Percentiles rank a stretch among this genome's conserved stretches.
Conservation (phyloP, 2,113 vertebrate genomes). For the Vanacampus margaritifer region DNA sequence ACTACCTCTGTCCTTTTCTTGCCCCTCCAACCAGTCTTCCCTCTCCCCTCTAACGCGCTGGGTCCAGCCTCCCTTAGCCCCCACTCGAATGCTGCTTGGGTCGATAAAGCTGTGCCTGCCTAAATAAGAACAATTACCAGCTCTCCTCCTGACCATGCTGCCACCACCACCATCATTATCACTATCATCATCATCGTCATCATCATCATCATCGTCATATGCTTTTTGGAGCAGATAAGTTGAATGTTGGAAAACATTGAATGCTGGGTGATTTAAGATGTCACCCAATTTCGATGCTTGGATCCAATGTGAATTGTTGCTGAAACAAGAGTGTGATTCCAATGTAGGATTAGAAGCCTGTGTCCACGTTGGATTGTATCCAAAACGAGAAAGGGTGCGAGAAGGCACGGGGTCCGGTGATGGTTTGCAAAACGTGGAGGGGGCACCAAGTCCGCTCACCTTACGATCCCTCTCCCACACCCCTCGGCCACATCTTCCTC, state of each 20-base stretch:
- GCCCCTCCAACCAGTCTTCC: conserved; percentile 7
- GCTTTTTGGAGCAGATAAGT: conserved; percentile 6
- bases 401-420: conserved; percentile 39
- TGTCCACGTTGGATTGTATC: conserved; percentile 35
- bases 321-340: neutral
- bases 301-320: conserved; percentile 4
- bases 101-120: conserved; percentile 65
- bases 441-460: conserved; percentile 40
- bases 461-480: conserved; percentile 36
- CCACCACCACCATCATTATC: conserved; percentile 15
- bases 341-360: conserved; percentile 12
- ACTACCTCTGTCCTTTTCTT: conserved; percentile 37
- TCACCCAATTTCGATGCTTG: conserved; percentile 18
- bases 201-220: neutral
- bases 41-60: conserved; percentile 17
- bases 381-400: conserved; percentile 32
- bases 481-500: conserved; percentile 24
- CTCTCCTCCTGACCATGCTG: conserved; percentile 40
- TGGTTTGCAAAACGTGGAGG: conserved; percentile 14
- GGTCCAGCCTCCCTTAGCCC: conserved; percentile 47
- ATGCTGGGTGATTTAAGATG: conserved; percentile 6
- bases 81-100: conserved; percentile 43
- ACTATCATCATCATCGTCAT: conserved; percentile 11
- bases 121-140: conserved; percentile 55
- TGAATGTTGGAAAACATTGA: neutral